Percentiles rank a stretch among this genome's conserved stretches.
These are phyloP conservation scores for Vannuccia rotundouncinata DNA, from an alignment of 2,888 invertebrate genomes.

Conservation along the genomic window DNA sequence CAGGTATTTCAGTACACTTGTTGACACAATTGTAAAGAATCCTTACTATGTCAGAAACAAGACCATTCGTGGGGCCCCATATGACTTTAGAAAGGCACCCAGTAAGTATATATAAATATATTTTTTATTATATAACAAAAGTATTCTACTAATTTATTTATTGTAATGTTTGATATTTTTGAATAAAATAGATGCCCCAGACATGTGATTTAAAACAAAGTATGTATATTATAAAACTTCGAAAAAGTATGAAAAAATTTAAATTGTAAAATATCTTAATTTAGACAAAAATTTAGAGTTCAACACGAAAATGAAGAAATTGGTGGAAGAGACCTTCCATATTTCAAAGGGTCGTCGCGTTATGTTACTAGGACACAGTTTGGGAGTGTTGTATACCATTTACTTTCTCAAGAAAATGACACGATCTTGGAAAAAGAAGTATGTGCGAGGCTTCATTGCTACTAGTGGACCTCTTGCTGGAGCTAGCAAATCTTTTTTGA, in stretches of 20 bases:
- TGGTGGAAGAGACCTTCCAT: slow-evolving; percentile 33
- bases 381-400: slow-evolving; percentile 18
- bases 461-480: slow-evolving; percentile 25
- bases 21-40: background rate
- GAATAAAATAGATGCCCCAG: no score
- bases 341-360: background rate
- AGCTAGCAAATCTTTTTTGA: slow-evolving; percentile 27
- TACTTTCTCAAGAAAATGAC: slow-evolving; percentile 32
- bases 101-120: no score
- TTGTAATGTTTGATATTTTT: no score
- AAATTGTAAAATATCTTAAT: background rate
- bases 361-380: slow-evolving; percentile 34
- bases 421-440: slow-evolving; percentile 30
- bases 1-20: background rate
- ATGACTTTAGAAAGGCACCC: no score
- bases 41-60: no score
- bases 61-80: no score
- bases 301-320: background rate
- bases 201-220: no score
- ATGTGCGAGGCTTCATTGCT: slow-evolving; percentile 32
- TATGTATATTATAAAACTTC: no score
- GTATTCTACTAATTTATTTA: no score
- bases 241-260: no score
- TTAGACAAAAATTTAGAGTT: slow-evolving; percentile 34
- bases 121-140: no score